phyloP scores from a whole-genome alignment of 2,797 vertebrate species.

The Uromys caudimaculatus region DNA sequence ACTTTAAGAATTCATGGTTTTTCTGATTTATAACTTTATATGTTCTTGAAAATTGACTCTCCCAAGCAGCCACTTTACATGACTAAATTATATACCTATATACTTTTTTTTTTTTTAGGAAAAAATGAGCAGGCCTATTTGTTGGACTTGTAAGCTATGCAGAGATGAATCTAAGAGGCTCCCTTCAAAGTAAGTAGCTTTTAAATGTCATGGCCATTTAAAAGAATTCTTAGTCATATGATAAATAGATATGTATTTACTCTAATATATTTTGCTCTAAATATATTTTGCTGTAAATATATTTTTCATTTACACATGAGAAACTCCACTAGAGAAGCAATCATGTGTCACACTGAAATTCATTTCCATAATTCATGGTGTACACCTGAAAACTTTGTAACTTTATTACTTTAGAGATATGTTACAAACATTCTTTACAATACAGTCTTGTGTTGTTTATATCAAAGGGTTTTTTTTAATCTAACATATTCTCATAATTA shows the following conservation, averaged over 20 bases:
- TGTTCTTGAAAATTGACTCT: slow-evolving; percentile 16
- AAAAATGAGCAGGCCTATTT: slow-evolving; percentile 81
- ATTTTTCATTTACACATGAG: slow-evolving; percentile 26
- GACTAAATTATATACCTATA: slow-evolving; percentile 6
- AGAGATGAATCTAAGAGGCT: slow-evolving; percentile 72
- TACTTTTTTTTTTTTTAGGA: slow-evolving; percentile 77
- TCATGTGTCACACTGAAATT: background rate
- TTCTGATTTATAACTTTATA: background rate
- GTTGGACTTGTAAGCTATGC: slow-evolving; percentile 83
- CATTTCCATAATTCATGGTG: slow-evolving; percentile 24
- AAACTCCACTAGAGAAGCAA: background rate
- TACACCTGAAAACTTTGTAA: slow-evolving; percentile 10
- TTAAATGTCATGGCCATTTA: background rate
- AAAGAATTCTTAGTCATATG: background rate
- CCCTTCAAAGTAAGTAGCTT: slow-evolving; percentile 83
- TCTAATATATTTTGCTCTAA: background rate
- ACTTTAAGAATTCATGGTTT: slow-evolving; percentile 1
- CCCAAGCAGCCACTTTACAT: slow-evolving; percentile 16
- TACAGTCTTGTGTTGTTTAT: background rate
- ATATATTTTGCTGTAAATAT: slow-evolving; percentile 27
- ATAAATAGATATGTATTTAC: background rate
- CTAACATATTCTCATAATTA: slow-evolving; percentile 1
- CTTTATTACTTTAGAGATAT: slow-evolving; percentile 1
- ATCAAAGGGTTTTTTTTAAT: slow-evolving; percentile 32
- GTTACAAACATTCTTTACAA: background rate